Evolutionary conservation across 2,888 invertebrate genomes (phyloP).

Genomic region (Ochropleura plecta): DNA sequence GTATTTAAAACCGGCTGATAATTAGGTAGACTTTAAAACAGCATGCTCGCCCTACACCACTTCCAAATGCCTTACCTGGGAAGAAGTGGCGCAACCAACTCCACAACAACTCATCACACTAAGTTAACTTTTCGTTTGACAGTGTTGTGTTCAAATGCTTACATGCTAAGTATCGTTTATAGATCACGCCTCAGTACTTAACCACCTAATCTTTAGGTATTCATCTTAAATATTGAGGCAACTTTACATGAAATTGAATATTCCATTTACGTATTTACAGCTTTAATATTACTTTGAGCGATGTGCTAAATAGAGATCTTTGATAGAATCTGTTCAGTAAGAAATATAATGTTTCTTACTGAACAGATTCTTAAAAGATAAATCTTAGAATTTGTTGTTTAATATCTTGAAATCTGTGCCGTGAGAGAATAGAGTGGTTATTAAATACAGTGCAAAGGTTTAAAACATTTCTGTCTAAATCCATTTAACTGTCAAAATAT

Average conservation of each 20-base stretch:
- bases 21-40: neutral
- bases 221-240: neutral
- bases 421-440: neutral
- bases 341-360: neutral
- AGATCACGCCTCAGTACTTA: neutral
- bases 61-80: neutral
- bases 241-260: slow-evolving; percentile 2
- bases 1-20: neutral
- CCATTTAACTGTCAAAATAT: slow-evolving; percentile 21
- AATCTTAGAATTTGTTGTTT: neutral
- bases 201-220: neutral
- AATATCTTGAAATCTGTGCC: neutral
- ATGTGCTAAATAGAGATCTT: slow-evolving; percentile 1
- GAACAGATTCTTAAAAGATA: neutral
- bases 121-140: neutral
- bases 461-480: neutral
- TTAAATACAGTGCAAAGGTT: slow-evolving; percentile 1
- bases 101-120: neutral
- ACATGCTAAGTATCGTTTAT: neutral
- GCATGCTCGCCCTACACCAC: neutral
- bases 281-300: neutral
- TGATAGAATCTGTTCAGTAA: slow-evolving; percentile 5
- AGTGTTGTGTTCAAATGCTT: neutral
- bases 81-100: neutral
- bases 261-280: neutral